Percentiles rank a stretch among this genome's conserved stretches.
Evolutionary conservation across 1,140 invertebrate genomes (phyloP).

Genomic region (Alviniconcha marisindica): DNA sequence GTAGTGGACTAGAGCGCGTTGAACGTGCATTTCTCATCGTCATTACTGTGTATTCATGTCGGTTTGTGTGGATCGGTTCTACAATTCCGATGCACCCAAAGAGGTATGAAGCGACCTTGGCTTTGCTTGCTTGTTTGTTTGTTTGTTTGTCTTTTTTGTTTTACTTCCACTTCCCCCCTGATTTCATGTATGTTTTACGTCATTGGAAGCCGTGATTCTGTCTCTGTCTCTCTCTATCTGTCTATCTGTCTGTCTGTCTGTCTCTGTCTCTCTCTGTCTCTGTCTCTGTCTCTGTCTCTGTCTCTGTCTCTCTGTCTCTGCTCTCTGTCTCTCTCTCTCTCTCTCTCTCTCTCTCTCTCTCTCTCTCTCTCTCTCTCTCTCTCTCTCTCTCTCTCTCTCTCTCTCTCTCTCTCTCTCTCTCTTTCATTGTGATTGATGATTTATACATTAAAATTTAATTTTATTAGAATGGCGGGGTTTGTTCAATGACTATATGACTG

Average conservation of each 20-base stretch:
- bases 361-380: slow-evolving; percentile 6
- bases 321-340: background rate
- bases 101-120: too few species aligned
- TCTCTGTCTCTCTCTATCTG: background rate
- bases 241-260: background rate
- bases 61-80: too few species aligned
- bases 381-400: background rate
- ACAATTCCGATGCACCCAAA: too few species aligned
- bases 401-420: background rate
- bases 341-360: background rate
- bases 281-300: background rate
- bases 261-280: slow-evolving; percentile 7
- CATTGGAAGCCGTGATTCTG: too few species aligned
- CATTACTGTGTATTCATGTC: too few species aligned
- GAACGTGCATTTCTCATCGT: too few species aligned
- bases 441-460: too few species aligned
- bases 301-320: slow-evolving; percentile 5
- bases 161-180: background rate
- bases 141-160: background rate
- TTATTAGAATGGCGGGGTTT: too few species aligned
- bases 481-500: too few species aligned
- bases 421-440: background rate
- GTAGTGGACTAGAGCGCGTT: too few species aligned
- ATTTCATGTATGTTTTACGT: background rate
- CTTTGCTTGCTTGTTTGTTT: background rate